These are phyloP conservation scores for Aplysina aerophoba DNA, from an alignment of 37 sponge, comb jelly and placozoan genomes.

Conservation along the genomic window DNA sequence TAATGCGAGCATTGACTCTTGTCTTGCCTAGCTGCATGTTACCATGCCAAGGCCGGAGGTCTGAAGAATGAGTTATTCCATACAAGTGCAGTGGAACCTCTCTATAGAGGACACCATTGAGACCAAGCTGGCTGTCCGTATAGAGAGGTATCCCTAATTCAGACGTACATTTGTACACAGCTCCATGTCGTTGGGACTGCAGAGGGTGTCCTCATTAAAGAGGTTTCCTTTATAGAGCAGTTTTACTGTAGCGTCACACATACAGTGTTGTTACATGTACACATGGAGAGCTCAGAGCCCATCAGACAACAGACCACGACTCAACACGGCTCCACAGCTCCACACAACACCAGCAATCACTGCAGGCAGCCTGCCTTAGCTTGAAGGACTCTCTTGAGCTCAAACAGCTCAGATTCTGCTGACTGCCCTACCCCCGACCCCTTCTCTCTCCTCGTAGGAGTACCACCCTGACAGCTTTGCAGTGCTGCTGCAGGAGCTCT, in stretches of 20 bases:
- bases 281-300: no score
- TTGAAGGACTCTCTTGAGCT: slow-evolving; percentile 26
- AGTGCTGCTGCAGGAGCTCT: slow-evolving; percentile 3
- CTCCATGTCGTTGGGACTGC: background rate
- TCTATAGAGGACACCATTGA: background rate
- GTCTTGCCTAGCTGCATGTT: no score
- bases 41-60: no score
- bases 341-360: background rate
- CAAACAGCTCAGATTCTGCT: slow-evolving; percentile 60
- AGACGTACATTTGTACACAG: no score
- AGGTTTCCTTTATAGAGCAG: no score
- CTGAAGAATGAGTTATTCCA: no score
- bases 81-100: background rate
- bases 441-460: no score
- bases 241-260: no score
- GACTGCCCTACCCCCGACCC: background rate
- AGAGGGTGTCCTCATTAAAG: no score
- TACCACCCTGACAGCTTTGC: background rate
- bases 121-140: background rate
- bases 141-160: background rate
- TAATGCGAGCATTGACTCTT: no score
- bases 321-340: background rate
- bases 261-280: no score
- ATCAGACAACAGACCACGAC: no score
- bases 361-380: slow-evolving; percentile 34